These are phyloP conservation scores for Amia ocellicauda DNA, from an alignment of 2,113 vertebrate genomes.

Conservation along the genomic window DNA sequence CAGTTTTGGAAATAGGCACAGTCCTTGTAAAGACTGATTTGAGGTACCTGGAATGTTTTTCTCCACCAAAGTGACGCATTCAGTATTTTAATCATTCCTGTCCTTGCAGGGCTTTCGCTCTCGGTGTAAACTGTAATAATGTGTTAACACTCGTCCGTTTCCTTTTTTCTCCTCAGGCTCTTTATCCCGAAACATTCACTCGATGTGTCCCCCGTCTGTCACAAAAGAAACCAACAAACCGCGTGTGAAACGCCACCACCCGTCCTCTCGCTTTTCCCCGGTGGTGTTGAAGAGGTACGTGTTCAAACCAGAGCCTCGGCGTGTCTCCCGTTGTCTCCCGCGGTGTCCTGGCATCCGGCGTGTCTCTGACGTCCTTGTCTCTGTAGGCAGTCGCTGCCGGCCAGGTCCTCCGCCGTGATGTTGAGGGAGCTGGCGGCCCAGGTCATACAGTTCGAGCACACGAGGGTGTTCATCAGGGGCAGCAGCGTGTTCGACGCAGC, in stretches of 20 bases:
- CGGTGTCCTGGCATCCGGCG: background rate
- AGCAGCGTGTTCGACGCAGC: slow-evolving; percentile 70
- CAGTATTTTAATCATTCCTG: too few species aligned
- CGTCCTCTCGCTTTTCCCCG: slow-evolving; percentile 29
- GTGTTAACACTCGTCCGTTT: background rate
- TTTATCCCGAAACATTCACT: slow-evolving; percentile 28
- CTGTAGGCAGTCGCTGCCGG: slow-evolving; percentile 59
- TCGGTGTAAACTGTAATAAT: too few species aligned
- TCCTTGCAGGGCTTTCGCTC: too few species aligned
- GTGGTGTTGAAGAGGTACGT: slow-evolving; percentile 39
- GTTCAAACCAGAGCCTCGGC: background rate
- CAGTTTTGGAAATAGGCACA: too few species aligned
- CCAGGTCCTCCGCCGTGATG: slow-evolving; percentile 57
- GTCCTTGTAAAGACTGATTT: too few species aligned
- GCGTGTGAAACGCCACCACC: slow-evolving; percentile 29
- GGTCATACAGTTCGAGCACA: slow-evolving; percentile 55
- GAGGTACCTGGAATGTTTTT: too few species aligned
- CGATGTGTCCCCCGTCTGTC: slow-evolving; percentile 30
- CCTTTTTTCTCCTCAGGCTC: background rate
- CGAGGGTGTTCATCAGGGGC: slow-evolving; percentile 64
- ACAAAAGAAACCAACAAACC: slow-evolving; percentile 32
- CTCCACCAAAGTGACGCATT: too few species aligned
- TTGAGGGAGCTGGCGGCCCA: slow-evolving; percentile 68
- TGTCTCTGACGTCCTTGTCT: slow-evolving; percentile 14
- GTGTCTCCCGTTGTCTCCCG: background rate